Evolutionary conservation across 2,888 invertebrate genomes (phyloP), one percentile per base, ranked within the genome.

Genomic region (Blera fallax): DNA sequence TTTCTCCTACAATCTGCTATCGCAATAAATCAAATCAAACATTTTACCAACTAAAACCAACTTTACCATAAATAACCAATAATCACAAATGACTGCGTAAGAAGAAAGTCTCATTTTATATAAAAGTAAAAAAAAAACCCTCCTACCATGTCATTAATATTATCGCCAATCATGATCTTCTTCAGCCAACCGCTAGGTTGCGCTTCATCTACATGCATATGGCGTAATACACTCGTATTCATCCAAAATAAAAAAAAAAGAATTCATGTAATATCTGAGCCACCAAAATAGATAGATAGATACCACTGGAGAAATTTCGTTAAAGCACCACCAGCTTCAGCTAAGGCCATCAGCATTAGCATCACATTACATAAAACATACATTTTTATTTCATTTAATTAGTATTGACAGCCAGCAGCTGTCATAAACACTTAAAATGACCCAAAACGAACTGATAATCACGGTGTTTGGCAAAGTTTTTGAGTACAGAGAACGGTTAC

Each of bases 331-430:
- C 14, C 10, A 34, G 16, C 24, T 50, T 40, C 40, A 45, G 32
- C 21, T 56, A 16, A 27, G 14, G 10, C n/a, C 8, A 21, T 27
- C 11, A 32, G 1, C 24, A 34, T 34, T 32, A 21, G 6, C 50
- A 43, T 73, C 18, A 40, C 21, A 64, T 62, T 54, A 64, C 40
- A 73, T 73, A 73, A 74, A 74, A 74, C 34, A 45, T 2, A 11
- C 11, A 27, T 40, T 58, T 70, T 58, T 58, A 48, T 37, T 14
- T 24, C 34, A 54, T 54, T 45, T 54, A 54, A 74, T 64, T 74
- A 64, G 34, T 64, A 54, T 74, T 74, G 54, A 74, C 65, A 65
- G 65, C 34, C 16, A 52, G 16, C 24, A 67, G 56, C 65, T 74
- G 74, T 65, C 56, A 37, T 45, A 50, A 62, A 50, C 58, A 32